Evolutionary conservation across 2,797 vertebrate genomes (phyloP), one percentile per base, ranked within the genome.

Genomic region (Oceanodroma leucorhoa): DNA sequence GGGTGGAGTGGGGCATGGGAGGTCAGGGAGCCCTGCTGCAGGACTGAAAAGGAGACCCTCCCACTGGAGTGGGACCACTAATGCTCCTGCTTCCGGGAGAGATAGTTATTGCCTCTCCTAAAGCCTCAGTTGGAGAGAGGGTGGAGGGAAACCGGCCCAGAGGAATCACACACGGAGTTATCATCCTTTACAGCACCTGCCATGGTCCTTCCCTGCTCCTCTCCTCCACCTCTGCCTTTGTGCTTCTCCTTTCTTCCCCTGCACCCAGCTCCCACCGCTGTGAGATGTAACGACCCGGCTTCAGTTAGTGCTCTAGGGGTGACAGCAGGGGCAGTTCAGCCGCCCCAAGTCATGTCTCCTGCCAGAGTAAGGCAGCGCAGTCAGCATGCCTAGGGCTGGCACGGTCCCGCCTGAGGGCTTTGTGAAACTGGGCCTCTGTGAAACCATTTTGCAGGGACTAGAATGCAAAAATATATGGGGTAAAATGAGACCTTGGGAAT

Each of bases 21-120:
- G 18, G 50, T 24, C 23, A 30, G 4, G 10, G 21, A 78, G 17
- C 32, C 18, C 6, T 3, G 36, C 51, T 24, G 34, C 21, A 46
- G 21, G 40, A 34, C 73, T 66, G 53, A 14, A 51, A 36, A 81
- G n/a, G 51, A 64, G 18, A 81, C 19, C 14, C 14, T 86, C 21
- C 23, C 1, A 3, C 9, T 66, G 41, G 15, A 26, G 5, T 7
- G 21, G 67, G 55, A 72, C 43, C 40, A 58, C 29, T 11, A n/a
- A 12, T 6, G 23, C 77, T 81, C 41, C 66, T 83, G 78, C 16
- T 11, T n/a, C 0, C 0, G 11, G 4, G 6, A 8, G 9, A 11
- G 20, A 41, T 2, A 58, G 40, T 17, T 46, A 55, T 1, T 66
- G 50, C 26, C 11, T 62, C 1, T 1, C 34, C 72, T 71, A 88